Percentiles rank a stretch among this genome's conserved stretches.
phyloP scores from a whole-genome alignment of 2,113 vertebrate genomes.

The Ophthalmotilapia sp. region DNA sequence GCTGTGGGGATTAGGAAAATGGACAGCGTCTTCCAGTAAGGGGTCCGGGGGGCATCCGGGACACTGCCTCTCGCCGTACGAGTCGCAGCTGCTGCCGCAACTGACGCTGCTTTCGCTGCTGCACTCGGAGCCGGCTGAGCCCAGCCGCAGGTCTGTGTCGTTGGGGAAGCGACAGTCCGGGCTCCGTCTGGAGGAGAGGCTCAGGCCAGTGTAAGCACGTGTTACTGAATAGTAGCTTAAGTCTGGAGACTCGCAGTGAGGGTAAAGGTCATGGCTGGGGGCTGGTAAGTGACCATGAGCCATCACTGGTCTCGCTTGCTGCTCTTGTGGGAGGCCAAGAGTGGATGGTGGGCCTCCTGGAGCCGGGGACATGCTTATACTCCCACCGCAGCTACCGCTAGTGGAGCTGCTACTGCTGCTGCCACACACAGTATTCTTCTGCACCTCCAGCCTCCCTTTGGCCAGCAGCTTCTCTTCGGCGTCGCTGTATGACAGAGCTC shows the following conservation, averaged over 20 bases:
- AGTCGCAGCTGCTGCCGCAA: constrained; percentile 85
- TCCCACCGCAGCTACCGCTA: not conserved
- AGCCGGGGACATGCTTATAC: constrained; percentile 66
- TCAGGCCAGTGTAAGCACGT: constrained; percentile 81
- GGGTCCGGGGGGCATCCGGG: constrained; percentile 79
- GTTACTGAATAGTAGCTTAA: constrained; percentile 88
- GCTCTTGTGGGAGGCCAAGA: constrained; percentile 81
- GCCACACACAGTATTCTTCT: constrained; percentile 52
- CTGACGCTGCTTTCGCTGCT: constrained; percentile 91
- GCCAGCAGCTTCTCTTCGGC: constrained; percentile 91
- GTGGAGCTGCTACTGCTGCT: not conserved
- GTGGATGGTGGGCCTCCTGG: constrained; percentile 77
- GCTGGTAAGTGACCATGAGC: constrained; percentile 70
- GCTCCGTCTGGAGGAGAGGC: constrained; percentile 79
- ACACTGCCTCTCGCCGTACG: constrained; percentile 80
- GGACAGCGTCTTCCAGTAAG: constrained; percentile 79
- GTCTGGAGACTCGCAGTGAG: constrained; percentile 91
- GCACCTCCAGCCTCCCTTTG: constrained; percentile 83
- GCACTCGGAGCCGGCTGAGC: constrained; percentile 87
- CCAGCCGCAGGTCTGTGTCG: constrained; percentile 81
- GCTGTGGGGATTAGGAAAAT: constrained; percentile 70
- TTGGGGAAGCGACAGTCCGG: constrained; percentile 83
- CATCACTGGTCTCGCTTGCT: constrained; percentile 71
- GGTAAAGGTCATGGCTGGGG: constrained; percentile 83
- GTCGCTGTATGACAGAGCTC: constrained; percentile 87